Conservation (phyloP, 2,113 vertebrate genomes). For the Sphyrna mokarran region DNA sequence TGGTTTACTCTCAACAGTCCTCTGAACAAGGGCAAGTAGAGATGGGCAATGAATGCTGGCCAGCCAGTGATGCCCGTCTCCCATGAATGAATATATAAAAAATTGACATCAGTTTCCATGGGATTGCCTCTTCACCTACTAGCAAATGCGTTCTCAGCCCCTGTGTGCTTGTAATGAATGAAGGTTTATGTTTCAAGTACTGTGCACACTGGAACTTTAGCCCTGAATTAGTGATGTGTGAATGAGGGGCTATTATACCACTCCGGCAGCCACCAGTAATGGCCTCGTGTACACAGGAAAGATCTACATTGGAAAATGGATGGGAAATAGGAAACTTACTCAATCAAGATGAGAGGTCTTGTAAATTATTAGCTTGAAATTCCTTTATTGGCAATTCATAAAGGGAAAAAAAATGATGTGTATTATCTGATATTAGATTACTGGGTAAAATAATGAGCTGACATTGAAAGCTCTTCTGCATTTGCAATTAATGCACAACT, state of each 20-base stretch:
- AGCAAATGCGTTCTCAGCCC: not conserved
- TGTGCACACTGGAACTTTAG: not conserved
- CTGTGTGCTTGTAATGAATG: not conserved
- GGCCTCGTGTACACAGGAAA: not conserved
- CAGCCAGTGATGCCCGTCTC: too few species aligned
- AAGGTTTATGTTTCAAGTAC: not conserved
- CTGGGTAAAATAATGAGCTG: not conserved
- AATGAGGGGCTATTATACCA: not conserved
- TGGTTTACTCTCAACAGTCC: too few species aligned
- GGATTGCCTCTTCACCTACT: not conserved
- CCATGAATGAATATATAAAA: too few species aligned
- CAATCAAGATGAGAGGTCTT: not conserved
- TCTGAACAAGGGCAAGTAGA: too few species aligned
- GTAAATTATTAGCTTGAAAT: not conserved
- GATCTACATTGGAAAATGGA: not conserved
- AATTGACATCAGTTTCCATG: not conserved
- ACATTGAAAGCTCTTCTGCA: not conserved
- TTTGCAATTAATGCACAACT: not conserved
- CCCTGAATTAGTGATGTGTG: not conserved
- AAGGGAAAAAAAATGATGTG: not conserved
- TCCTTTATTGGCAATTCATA: not conserved
- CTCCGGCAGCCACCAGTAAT: not conserved
- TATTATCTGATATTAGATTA: conserved; percentile 20
- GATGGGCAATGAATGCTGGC: too few species aligned
- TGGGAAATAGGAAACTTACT: not conserved